Conservation (phyloP, 2,113 vertebrate species). For the Neogale vison region DNA sequence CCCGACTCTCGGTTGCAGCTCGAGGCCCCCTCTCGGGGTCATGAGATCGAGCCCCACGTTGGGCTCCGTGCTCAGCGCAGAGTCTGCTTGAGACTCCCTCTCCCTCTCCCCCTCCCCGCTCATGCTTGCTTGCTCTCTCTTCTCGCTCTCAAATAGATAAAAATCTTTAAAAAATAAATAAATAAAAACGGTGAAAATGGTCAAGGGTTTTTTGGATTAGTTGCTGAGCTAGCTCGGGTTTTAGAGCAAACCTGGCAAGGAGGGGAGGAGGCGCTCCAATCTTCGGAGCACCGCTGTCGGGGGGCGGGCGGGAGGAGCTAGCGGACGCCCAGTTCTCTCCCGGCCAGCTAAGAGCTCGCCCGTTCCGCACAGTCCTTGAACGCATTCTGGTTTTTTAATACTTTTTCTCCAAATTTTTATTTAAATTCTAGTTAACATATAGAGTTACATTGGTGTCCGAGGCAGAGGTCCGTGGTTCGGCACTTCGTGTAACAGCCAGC, state of each 20-base stretch:
- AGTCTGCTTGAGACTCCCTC: neutral
- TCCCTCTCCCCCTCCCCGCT: neutral
- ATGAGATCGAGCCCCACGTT: neutral
- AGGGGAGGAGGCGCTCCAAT: neutral
- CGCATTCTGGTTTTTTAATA: neutral
- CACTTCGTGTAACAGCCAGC: neutral
- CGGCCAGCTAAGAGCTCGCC: neutral
- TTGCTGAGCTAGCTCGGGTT: neutral
- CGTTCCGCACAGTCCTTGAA: neutral
- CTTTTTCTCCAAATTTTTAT: neutral
- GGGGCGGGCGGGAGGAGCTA: neutral
- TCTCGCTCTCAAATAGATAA: neutral
- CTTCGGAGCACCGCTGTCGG: too few species aligned
- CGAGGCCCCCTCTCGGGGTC: neutral
- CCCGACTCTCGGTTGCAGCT: neutral
- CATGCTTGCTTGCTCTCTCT: neutral
- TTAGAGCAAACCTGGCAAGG: neutral
- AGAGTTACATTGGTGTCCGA: neutral
- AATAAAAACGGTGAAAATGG: neutral
- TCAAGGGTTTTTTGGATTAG: neutral
- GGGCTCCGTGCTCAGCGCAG: neutral
- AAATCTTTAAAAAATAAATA: neutral
- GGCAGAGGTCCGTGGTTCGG: neutral
- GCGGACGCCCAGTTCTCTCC: neutral
- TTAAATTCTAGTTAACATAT: neutral